Conservation (phyloP, 2,113 vertebrate genomes). For the Cairina moschata region DNA sequence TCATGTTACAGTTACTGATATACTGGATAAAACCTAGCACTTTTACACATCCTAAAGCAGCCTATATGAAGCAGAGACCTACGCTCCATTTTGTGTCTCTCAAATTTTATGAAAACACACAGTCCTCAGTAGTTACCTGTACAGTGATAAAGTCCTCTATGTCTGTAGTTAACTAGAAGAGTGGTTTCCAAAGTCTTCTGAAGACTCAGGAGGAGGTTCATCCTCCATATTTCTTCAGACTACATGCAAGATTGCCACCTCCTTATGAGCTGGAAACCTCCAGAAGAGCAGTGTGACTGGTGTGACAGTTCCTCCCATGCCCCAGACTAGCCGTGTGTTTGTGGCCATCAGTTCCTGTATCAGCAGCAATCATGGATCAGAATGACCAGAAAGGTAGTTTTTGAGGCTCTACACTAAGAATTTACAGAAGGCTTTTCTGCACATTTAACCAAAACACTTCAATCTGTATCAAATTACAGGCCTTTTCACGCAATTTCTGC, state of each 20-base stretch:
- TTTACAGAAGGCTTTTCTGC: background rate
- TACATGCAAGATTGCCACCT: background rate
- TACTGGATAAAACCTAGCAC: background rate
- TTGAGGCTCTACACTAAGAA: background rate
- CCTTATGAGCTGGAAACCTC: background rate
- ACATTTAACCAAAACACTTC: background rate
- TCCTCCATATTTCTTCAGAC: background rate
- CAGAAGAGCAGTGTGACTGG: background rate
- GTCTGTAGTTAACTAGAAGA: background rate
- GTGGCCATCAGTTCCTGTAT: background rate
- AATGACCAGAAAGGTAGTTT: background rate
- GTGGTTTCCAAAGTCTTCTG: background rate
- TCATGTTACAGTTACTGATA: background rate
- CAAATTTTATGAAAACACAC: background rate
- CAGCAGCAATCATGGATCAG: background rate
- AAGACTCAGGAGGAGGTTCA: background rate
- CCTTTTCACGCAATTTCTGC: background rate
- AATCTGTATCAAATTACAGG: background rate
- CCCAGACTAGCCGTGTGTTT: background rate
- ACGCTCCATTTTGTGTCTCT: background rate
- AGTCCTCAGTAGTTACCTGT: background rate
- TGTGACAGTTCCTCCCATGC: rapidly evolving
- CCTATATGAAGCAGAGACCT: background rate
- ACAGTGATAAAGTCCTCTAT: background rate
- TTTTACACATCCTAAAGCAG: background rate